phyloP scores from a whole-genome alignment of 2,888 invertebrate species.

The Zaprionus lineosus region DNA sequence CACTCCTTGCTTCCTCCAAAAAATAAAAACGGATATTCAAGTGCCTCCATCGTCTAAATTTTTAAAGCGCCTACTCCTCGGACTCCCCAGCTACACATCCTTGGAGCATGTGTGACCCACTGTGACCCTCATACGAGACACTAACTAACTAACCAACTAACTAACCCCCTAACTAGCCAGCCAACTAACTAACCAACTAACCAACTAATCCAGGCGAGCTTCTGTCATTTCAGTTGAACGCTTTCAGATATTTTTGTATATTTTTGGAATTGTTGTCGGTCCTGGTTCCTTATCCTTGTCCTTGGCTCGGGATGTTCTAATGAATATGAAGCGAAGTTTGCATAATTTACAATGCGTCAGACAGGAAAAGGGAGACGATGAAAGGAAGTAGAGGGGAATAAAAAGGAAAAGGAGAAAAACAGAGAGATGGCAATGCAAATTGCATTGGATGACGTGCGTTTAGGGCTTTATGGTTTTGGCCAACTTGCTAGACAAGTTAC shows the following conservation, averaged over 20 bases:
- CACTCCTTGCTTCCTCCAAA: no score
- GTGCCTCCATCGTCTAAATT: no score
- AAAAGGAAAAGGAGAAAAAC: conserved; percentile 18
- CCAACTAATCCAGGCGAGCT: conserved; percentile 43
- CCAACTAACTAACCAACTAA: conserved; percentile 35
- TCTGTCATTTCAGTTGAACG: conserved; percentile 38
- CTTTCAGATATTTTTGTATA: conserved; percentile 18
- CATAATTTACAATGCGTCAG: conserved; percentile 59
- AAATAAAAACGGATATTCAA: no score
- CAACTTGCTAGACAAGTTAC: not conserved
- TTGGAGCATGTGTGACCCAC: conserved; percentile 36
- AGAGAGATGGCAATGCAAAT: conserved; percentile 35
- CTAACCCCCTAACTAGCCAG: no score
- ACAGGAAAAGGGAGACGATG: conserved; percentile 8
- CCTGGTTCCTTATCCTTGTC: conserved; percentile 4
- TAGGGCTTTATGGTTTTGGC: conserved; percentile 24
- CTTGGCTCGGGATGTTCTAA: conserved; percentile 40
- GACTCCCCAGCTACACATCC: no score
- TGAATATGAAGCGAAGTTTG: conserved; percentile 73
- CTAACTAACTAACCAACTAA: not conserved
- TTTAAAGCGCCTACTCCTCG: no score
- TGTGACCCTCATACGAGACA: conserved; percentile 34
- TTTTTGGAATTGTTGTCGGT: conserved; percentile 9
- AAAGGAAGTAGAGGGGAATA: not conserved
- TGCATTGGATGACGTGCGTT: conserved; percentile 73